Conservation (phyloP, 2,113 vertebrate genomes). For the Notothenia rossii region DNA sequence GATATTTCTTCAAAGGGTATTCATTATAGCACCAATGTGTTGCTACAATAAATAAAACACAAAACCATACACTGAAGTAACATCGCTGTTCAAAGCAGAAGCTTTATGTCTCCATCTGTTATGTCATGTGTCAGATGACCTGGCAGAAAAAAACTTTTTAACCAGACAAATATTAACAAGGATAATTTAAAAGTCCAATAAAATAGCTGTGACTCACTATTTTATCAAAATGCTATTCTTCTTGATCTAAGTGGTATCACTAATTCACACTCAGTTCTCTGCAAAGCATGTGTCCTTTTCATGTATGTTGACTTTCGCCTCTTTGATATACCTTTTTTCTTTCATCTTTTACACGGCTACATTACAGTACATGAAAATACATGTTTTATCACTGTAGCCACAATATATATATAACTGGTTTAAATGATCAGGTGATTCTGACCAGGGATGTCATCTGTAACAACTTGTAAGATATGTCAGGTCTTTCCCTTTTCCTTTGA, state of each 20-base stretch:
- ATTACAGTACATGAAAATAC: no score
- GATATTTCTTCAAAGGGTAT: not conserved
- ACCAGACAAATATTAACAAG: not conserved
- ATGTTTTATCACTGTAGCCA: not conserved
- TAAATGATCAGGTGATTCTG: no score
- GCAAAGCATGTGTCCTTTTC: not conserved
- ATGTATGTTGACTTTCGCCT: not conserved
- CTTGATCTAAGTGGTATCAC: not conserved
- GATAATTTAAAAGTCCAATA: not conserved
- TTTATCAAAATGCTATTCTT: not conserved
- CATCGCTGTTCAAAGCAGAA: not conserved
- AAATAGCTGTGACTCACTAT: not conserved
- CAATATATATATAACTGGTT: not conserved
- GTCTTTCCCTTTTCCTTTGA: not conserved
- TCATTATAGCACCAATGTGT: not conserved
- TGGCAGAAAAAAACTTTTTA: not conserved
- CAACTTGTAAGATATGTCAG: not conserved
- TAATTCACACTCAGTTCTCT: not conserved
- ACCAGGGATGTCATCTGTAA: conserved; percentile 1
- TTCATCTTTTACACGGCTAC: no score
- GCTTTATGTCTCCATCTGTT: not conserved
- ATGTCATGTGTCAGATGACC: not conserved
- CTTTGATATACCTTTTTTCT: no score
- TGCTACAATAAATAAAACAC: not conserved
- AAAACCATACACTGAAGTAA: not conserved